Base-by-base conservation (phyloP, 2,113 vertebrate species). In the Ameiurus melas region DNA sequence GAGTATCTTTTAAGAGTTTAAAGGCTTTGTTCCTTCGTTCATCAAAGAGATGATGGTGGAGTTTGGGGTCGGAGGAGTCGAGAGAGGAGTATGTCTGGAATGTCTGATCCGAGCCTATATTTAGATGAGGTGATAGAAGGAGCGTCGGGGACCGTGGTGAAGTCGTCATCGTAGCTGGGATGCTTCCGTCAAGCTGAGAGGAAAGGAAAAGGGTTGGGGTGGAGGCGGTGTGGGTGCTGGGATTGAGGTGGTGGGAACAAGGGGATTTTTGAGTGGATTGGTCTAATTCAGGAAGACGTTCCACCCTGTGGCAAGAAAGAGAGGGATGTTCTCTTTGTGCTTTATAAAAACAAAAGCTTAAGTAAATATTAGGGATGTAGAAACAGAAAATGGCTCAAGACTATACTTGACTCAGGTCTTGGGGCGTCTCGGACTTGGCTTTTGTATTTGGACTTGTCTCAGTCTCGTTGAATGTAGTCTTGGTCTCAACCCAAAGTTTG, bases 51-150 rank as follows among this genome's bases (percentile, higher is more conserved):
- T 43, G 33, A 17, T 53, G 57, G 68, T 55, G 55, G 71, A 62
- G 82, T n/a, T 71, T 12, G 30, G 84, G 84, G 30, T 71, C 12
- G 90, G 88, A 60, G 71, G 89, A 92, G 78, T 58, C 57, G 16
- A 36, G 7, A 13, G 9, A 43, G 2, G 94, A 90, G 89, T 92
- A 95, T 95, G 92, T 84, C 47, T 94, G 93, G 93, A 94, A 94
- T 94, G 89, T 86, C 87, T 68, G 92, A 94, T 91, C 94, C 92
- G 55, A 53, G 43, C 90, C 95, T 96, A 95, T 92, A 95, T 95
- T 92, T 96, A 96, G 94, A 89, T 89, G 92, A 93, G 94, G 94
- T 94, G 95, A 94, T 88, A 93, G 94, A 92, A 80, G 92, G 94
- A 94, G 92, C 91, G 91, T 92, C 89, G 73, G 55, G 85, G 93